Base-by-base conservation (phyloP, 2,797 vertebrate species). In the Bradypodion pumilum region DNA sequence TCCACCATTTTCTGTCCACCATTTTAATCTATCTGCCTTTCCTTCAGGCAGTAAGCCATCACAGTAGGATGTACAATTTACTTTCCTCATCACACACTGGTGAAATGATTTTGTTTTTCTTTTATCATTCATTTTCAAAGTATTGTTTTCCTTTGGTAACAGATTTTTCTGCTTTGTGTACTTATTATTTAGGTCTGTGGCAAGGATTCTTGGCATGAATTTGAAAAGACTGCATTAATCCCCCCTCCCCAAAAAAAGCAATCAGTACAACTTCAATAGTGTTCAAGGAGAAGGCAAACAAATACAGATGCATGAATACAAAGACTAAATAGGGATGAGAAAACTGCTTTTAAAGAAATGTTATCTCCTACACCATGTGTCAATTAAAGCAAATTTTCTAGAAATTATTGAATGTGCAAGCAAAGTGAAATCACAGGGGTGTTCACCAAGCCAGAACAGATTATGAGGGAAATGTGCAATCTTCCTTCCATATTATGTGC, bases 121-220 rank as follows among this genome's bases (percentile, higher is more conserved):
- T 81, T 92, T 90, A 91, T 94, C 84, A 89, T 90, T 94, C 90
- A 90, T 93, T 94, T 93, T 94, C 89, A 93, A 93, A 92, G 92
- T n/a, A 92, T 86, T 91, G 62, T 85, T 95, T 94, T 93, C 85
- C 77, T 94, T 85, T 84, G 59, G 83, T 92, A 90, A 90, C 85
- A 80, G 77, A 85, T 90, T 90, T 92, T 94, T 89, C 78, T 92
- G 80, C 85, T 94, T 40, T 90, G 73, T 86, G 91, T 86, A 91
- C 85, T 91, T 92, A 90, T 91, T 91, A 89, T 87, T 94, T 93
- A 68, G 87, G 70, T 44, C 63, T 91, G 42, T 85, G 65, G 74
- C 74, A 74, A 59, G 74, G 81, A 89, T 92, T 91, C 84, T 89
- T 90, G 84, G 60, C 27, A 78, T 52, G 85, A 86, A 87, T 79